Base-by-base conservation (phyloP, 2,797 vertebrate species). In the Toxotes lorentzi region DNA sequence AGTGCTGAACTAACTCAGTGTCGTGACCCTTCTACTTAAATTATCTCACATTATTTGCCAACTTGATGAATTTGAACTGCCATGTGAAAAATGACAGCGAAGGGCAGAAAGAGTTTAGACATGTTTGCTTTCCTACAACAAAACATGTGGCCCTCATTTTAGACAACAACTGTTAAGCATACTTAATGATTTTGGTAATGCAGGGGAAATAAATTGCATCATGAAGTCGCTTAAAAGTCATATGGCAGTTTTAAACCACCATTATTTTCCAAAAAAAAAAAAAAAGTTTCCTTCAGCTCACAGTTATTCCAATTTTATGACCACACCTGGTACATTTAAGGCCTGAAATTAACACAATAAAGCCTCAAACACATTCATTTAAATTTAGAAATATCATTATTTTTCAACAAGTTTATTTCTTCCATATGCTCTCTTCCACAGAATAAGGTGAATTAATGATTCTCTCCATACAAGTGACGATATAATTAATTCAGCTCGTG, bases 121-220 rank as follows among this genome's bases (percentile, higher is more conserved):
- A 23, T 1, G 12, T 63, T 48, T 16, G 13, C 17, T 70, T 47
- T 53, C 16, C 70, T 32, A 14, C 53, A 54, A 24, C 17, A 41
- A 66, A 79, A 72, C 80, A 86, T 63, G 58, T 82, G 86, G 81
- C 43, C 23, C 70, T 81, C 13, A 43, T 83, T 84, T 53, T 14
- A 72, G 57, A 50, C 45, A 67, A 71, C 60, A 66, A 41, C 19
- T 45, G 24, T 51, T 57, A 41, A 24, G 35, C 62, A 64, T 62
- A 27, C 40, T 57, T 70, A 64, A 81, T 58, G 30, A 67, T 66
- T 27, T 48, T 53, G 63, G 51, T 60, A 76, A 83, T 71, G 63
- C 51, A 24, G 11, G 34, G 51, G 50, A 63, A 69, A 64, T 21
- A 47, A 73, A 73, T 41, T 62, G 6, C 0, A 64, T 77, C 35